Evolutionary conservation across 2,113 vertebrate species (phyloP).

Genomic region (Mustela lutreola): DNA sequence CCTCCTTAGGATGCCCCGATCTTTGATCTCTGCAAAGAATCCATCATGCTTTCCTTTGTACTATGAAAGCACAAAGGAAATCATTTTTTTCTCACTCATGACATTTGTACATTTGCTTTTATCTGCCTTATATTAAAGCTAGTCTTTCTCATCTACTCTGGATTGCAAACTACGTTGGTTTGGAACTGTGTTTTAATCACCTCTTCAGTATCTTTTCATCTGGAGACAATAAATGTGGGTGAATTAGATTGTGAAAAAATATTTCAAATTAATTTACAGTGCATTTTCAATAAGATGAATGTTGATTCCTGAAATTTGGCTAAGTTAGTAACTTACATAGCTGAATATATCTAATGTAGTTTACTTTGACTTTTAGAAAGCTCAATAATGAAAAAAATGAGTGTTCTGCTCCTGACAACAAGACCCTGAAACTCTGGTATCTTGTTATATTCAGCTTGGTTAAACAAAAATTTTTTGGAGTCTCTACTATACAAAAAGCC

Average conservation of each 20-base stretch:
- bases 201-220: neutral
- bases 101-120: constrained; percentile 36
- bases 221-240: neutral
- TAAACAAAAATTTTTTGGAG: neutral
- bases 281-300: constrained; percentile 10
- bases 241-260: neutral
- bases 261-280: constrained; percentile 15
- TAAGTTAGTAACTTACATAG: neutral
- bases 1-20: neutral
- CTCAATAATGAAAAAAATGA: constrained; percentile 1
- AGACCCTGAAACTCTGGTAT: neutral
- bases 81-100: neutral
- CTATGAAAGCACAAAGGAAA: constrained; percentile 3
- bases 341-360: neutral
- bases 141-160: neutral
- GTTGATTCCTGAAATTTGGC: neutral
- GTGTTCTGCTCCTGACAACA: neutral
- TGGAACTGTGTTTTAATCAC: neutral
- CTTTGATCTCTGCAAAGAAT: constrained; percentile 26
- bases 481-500: neutral
- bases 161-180: neutral
- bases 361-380: constrained; percentile 3
- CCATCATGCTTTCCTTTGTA: constrained; percentile 9
- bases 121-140: neutral
- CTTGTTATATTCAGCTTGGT: neutral